Evolutionary conservation across 2,888 invertebrate genomes (phyloP), one percentile per base, ranked within the genome.

Genomic region (Lucinisca nassula): DNA sequence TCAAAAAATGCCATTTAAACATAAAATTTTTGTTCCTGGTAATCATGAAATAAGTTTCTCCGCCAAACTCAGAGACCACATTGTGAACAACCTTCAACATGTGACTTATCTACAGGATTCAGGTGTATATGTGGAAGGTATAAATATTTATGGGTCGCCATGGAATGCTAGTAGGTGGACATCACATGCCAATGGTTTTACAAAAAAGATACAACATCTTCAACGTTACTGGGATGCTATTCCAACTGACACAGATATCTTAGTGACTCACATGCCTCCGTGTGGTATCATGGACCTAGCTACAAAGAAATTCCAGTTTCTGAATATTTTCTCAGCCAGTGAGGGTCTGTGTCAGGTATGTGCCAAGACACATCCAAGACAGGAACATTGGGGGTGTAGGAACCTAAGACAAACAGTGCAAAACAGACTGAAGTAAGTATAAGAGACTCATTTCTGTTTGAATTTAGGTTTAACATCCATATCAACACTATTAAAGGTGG

Each of bases 251-350:
- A 95, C 95, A 0, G 95, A 95, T 76, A 92, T 95, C 17, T 80
- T 95, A 17, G 92, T 95, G 4, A 95, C 95, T 30, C 95, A 95
- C 86, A 91, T 92, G 58, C 95, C 95, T 4, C 95, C 95, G n/a
- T 80, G 88, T 70, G 93, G 94, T 8, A 92, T 95, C 21, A 87
- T 92, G 74, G 95, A 95, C 58, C 82, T 93, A 17, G 93, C 90
- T 21, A 73, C 84, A 4, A 87, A 89, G 40, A 89, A 83, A 21
- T 89, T 82, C 58, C 27, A 79, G 24, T 74, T 67, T 21, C 88
- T 79, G 58, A 86, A 81, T 58, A 72, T 87, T 21, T 87, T 85
- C 24, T 83, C 70, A 4, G 67, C 73, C 14, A 55, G 70, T 58
- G 61, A 77, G 30, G 81, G 49, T 12, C 30, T 75, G 14, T 93